Conservation (phyloP, 1,140 invertebrate genomes). For the Gryllus bimaculatus region DNA sequence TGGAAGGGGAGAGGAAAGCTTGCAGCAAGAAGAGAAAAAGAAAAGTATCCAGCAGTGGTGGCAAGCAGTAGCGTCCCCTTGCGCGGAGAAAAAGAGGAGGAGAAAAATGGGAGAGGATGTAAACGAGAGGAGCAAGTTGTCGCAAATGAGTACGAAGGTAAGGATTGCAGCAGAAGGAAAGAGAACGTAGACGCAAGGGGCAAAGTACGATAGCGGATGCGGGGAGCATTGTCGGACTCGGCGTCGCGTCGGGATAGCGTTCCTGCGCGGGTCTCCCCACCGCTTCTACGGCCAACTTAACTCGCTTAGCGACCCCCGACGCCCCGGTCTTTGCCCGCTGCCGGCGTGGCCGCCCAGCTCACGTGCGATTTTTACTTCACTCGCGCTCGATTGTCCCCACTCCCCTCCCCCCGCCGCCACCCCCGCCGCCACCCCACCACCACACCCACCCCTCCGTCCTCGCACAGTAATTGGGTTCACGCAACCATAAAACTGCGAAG, state of each 20-base stretch:
- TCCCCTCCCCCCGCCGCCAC: too few relatives aligned
- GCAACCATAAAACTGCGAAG: too few relatives aligned
- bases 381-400: too few relatives aligned
- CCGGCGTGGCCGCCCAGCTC: too few relatives aligned
- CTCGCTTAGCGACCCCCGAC: background rate
- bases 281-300: background rate
- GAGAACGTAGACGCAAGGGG: too few relatives aligned
- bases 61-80: too few relatives aligned
- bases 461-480: too few relatives aligned
- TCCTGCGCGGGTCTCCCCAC: fast-evolving
- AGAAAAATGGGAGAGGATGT: background rate
- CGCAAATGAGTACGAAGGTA: background rate
- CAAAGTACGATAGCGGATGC: background rate
- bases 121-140: background rate
- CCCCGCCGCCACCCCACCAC: too few relatives aligned
- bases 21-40: background rate
- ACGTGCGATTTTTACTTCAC: too few relatives aligned
- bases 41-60: background rate
- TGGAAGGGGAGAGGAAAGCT: background rate
- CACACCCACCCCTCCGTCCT: too few relatives aligned
- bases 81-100: background rate
- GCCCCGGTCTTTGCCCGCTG: too few relatives aligned
- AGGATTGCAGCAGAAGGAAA: background rate
- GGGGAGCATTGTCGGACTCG: background rate
- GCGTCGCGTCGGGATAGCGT: background rate